phyloP scores from a whole-genome alignment of 2,113 vertebrate species.

The Anas platyrhynchos region DNA sequence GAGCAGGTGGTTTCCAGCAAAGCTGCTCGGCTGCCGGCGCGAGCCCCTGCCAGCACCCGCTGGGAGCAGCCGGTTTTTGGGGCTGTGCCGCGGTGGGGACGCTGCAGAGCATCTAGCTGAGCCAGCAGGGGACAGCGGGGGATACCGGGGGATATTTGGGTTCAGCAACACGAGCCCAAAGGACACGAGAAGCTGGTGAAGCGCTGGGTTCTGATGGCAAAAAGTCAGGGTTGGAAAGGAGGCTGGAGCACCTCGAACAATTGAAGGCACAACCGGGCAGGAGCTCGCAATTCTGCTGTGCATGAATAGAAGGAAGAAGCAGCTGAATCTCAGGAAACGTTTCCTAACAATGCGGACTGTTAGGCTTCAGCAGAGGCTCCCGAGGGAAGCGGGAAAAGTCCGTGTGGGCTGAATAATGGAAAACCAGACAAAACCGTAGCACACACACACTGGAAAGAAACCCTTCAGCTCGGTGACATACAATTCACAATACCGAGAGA shows the following conservation, averaged over 20 bases:
- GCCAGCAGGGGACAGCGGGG: background rate
- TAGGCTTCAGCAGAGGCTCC: background rate
- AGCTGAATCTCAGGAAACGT: constrained; percentile 64
- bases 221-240: background rate
- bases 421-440: background rate
- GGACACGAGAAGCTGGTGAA: background rate
- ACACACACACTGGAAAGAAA: background rate
- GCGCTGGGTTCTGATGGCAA: background rate
- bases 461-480: background rate
- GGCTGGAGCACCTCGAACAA: constrained; percentile 30
- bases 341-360: background rate
- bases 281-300: constrained; percentile 23
- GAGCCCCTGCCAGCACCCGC: background rate
- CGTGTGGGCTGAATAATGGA: background rate
- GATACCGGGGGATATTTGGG: background rate
- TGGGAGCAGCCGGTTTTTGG: background rate
- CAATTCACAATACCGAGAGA: background rate
- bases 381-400: background rate
- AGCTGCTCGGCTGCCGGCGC: background rate
- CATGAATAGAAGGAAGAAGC: constrained; percentile 66
- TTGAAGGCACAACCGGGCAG: background rate
- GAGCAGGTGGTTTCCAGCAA: constrained; percentile 41
- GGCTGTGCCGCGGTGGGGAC: accelerated
- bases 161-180: background rate
- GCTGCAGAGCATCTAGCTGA: background rate